These are phyloP conservation scores for Temnothorax longispinosus DNA, from an alignment of 1,140 invertebrate genomes.

Conservation along the genomic window DNA sequence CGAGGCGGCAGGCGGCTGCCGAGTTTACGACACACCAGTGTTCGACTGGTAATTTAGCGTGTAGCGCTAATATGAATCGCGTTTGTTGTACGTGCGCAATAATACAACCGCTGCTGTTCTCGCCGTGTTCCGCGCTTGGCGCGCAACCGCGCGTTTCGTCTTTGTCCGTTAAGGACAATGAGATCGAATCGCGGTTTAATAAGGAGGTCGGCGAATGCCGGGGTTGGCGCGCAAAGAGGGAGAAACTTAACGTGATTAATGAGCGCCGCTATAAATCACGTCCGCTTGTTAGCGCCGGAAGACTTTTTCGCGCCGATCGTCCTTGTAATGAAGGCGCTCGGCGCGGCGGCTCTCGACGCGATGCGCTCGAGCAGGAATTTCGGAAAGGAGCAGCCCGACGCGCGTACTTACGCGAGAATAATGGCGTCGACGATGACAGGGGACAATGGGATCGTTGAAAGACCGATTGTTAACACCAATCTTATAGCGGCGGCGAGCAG, in stretches of 20 bases:
- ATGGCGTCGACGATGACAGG: neutral
- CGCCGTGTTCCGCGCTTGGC: neutral
- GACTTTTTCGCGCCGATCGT: constrained; percentile 63
- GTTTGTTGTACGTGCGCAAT: constrained; percentile 56
- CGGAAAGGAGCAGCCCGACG: constrained; percentile 31
- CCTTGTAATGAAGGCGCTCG: constrained; percentile 31
- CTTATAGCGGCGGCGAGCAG: neutral
- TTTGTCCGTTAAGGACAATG: constrained; percentile 71
- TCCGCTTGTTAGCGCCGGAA: constrained; percentile 61
- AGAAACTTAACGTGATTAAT: constrained; percentile 70
- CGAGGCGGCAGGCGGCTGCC: constrained; percentile 41
- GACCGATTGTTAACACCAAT: constrained; percentile 10
- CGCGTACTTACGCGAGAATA: constrained; percentile 16
- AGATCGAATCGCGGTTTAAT: constrained; percentile 72
- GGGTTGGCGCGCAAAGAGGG: neutral
- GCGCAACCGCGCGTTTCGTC: constrained; percentile 29
- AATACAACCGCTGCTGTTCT: constrained; percentile 50
- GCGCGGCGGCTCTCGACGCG: constrained; percentile 24
- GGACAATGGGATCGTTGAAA: constrained; percentile 15
- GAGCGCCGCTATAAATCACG: constrained; percentile 73
- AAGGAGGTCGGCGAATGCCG: constrained; percentile 58
- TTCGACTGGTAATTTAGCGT: constrained; percentile 59
- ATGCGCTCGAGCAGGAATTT: constrained; percentile 38
- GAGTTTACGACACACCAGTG: constrained; percentile 63
- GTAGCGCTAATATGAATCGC: constrained; percentile 58